Percentiles rank a stretch among this genome's conserved stretches.
Conservation (phyloP, 1,140 invertebrate species). For the Bombyx mandarina region DNA sequence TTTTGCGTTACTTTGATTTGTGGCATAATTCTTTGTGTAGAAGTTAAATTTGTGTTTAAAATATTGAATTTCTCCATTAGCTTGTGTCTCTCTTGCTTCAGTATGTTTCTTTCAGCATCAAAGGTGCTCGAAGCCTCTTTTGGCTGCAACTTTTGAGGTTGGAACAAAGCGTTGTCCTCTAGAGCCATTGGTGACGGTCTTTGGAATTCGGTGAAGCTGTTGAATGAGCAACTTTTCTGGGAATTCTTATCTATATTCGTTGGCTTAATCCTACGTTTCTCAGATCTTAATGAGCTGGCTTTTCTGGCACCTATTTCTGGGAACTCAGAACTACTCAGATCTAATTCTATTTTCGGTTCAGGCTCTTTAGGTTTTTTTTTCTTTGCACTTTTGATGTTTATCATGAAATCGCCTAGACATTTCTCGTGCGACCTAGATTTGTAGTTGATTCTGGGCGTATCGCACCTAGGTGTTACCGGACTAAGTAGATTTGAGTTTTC, state of each 20-base stretch:
- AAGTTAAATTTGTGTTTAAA: conserved; percentile 34
- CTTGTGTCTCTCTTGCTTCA: conserved; percentile 60
- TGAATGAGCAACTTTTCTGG: conserved; percentile 48
- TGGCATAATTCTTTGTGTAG: conserved; percentile 31
- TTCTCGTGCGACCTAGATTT: conserved; percentile 48
- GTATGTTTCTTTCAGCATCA: conserved; percentile 52
- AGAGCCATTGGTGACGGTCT: conserved; percentile 33
- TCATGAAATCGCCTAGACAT: conserved; percentile 53
- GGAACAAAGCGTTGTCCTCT: conserved; percentile 60
- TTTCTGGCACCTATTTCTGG: conserved; percentile 59
- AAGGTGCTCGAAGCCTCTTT: conserved; percentile 47
- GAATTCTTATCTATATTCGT: conserved; percentile 49
- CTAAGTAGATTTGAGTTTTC: conserved; percentile 39
- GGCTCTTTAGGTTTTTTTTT: conserved; percentile 44
- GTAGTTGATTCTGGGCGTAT: conserved; percentile 40
- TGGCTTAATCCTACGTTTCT: conserved; percentile 59
- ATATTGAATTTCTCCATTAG: conserved; percentile 68
- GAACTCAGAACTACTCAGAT: conserved; percentile 57
- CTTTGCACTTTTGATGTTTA: conserved; percentile 37
- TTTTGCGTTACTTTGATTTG: conserved; percentile 45
- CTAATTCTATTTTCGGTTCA: conserved; percentile 39
- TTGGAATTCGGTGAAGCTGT: conserved; percentile 46
- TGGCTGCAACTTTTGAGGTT: conserved; percentile 42
- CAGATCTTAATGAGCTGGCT: conserved; percentile 38
- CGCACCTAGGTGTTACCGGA: conserved; percentile 53